These are phyloP conservation scores for Melinaea menophilus DNA, from an alignment of 2,888 invertebrate genomes.

Conservation along the genomic window DNA sequence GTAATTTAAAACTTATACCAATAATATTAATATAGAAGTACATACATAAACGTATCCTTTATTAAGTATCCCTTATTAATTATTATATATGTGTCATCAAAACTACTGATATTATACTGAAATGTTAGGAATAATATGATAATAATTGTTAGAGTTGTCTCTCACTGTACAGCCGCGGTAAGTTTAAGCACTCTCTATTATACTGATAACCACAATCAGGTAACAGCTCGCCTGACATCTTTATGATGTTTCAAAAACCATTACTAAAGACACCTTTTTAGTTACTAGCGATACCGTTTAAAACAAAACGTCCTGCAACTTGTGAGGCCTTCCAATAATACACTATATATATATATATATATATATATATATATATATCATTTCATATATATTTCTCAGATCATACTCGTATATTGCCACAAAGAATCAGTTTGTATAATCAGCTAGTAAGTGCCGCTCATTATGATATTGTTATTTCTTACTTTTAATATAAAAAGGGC, in stretches of 20 bases:
- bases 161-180: conserved; percentile 45
- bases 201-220: conserved; percentile 70
- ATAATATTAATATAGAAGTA: not conserved
- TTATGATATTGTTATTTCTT: no score
- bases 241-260: conserved; percentile 77
- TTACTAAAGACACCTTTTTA: conserved; percentile 78
- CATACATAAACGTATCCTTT: no score
- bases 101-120: no score
- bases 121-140: no score
- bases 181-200: conserved; percentile 58
- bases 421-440: no score
- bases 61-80: no score
- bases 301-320: conserved; percentile 57
- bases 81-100: not conserved
- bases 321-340: conserved; percentile 2
- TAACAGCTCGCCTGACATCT: conserved; percentile 74
- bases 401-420: no score
- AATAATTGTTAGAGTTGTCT: not conserved
- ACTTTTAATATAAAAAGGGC: no score
- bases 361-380: no score
- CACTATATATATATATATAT: not conserved
- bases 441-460: no score
- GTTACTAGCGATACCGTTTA: conserved; percentile 65
- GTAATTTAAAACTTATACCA: conserved; percentile 2
- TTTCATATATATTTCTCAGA: no score